Evolutionary conservation across 2,888 invertebrate genomes (phyloP), one percentile per base, ranked within the genome.

Genomic region (Cantharis rustica): DNA sequence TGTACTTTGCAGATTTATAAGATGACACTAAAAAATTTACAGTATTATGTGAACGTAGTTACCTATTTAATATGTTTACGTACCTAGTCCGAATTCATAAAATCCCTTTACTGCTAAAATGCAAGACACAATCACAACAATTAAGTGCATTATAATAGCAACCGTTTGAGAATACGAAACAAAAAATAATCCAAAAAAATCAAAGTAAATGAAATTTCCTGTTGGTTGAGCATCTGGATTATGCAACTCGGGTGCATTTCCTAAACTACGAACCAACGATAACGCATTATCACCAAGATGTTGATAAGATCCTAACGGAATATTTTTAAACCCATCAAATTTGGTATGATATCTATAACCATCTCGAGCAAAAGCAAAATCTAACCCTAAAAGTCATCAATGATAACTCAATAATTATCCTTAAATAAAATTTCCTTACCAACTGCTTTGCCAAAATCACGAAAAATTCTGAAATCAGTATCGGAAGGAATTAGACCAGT

Each of bases 381-480:
- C 93, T 66, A 92, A 84, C 61, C 92, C 92, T 90, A 83, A 63
- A 77, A 68, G 20, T 70, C 27, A 27, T 15, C 15, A 62, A 15
- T 5, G n/a, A 5, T 10, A 13, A 72, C 16, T 63, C 16, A 62
- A 23, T 47, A n/a, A 68, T 16, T 63, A 23, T 63, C 13, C 69
- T n/a, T 10, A 26, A 69, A 20, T 47, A 73, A 69, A 68, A 47
- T 31, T 17, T 20, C 62, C 72, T 27, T 63, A 82, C 84, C 84
- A 74, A 93, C 91, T 71, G 94, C 88, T 3, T 90, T 83, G 0
- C 94, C 95, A 84, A 91, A 94, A 86, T 95, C 94, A 73, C 92
- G 87, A 88, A 93, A 95, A 80, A 96, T 92, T 83, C 95, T 89
- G 87, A 93, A 96, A 88, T 96, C 96, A 0, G 95, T 95, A 85